A percentile compares a stretch with the other conserved stretches of the same genome.
Conservation (phyloP, 2,888 invertebrate genomes). For the Andrena bucephala region DNA sequence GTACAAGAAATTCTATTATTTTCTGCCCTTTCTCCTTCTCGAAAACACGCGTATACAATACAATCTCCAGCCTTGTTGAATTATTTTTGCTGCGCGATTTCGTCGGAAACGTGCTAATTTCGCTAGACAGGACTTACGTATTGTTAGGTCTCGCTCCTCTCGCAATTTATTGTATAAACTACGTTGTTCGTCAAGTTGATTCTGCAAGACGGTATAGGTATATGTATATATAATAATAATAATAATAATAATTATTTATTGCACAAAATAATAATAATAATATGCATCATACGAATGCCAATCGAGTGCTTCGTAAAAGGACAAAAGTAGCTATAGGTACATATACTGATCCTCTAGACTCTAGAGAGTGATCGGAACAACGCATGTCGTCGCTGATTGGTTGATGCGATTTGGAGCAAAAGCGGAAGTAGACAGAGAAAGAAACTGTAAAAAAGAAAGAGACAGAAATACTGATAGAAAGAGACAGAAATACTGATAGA, state of each 20-base stretch:
- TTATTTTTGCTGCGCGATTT: constrained; percentile 79
- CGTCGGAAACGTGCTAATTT: constrained; percentile 73
- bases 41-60: constrained; percentile 69
- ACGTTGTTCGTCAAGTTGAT: constrained; percentile 67
- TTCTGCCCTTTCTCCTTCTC: constrained; percentile 75
- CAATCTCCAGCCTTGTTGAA: constrained; percentile 79
- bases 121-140: constrained; percentile 69
- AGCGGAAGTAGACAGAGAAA: too few relatives aligned
- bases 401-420: too few relatives aligned
- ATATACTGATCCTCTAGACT: too few relatives aligned
- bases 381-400: too few relatives aligned
- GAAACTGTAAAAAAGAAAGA: too few relatives aligned
- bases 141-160: constrained; percentile 73
- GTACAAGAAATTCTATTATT: constrained; percentile 5
- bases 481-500: too few relatives aligned
- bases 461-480: too few relatives aligned
- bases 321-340: background rate
- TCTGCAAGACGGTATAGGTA: constrained; percentile 57
- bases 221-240: background rate
- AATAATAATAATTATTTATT: background rate
- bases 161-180: constrained; percentile 70
- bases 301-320: background rate
- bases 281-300: background rate
- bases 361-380: too few relatives aligned
- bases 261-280: background rate